Evolutionary conservation across 2,797 vertebrate genomes (phyloP).

Genomic region (Hirundo rustica): DNA sequence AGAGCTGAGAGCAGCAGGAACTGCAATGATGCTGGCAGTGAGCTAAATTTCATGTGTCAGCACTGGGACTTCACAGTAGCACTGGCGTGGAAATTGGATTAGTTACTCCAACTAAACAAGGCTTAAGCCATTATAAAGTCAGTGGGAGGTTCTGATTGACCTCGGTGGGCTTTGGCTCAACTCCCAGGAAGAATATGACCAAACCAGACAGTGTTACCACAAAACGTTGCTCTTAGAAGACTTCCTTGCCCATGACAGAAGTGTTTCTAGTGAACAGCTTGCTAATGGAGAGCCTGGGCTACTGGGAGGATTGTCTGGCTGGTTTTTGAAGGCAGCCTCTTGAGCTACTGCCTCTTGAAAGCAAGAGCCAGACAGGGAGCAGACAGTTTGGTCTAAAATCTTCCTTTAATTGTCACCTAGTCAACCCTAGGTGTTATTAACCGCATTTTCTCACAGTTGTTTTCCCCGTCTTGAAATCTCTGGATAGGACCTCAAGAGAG

Average conservation of each 20-base stretch:
- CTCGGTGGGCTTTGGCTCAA: background rate
- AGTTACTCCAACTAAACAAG: background rate
- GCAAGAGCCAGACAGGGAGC: background rate
- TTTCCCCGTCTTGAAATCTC: background rate
- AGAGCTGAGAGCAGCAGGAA: background rate
- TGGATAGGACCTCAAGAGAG: background rate
- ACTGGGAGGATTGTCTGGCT: background rate
- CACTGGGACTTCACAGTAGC: background rate
- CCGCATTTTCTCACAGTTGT: background rate
- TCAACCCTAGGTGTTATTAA: background rate
- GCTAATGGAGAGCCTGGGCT: background rate
- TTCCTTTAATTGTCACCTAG: background rate
- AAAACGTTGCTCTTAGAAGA: background rate
- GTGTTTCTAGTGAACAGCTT: background rate
- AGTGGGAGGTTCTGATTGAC: constrained; percentile 29
- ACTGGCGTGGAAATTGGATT: constrained; percentile 2
- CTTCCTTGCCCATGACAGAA: background rate
- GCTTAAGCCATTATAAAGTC: constrained; percentile 6
- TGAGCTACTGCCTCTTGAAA: background rate
- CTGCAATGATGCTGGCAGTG: background rate
- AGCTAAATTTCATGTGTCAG: background rate
- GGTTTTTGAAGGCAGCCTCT: background rate
- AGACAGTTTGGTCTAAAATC: background rate
- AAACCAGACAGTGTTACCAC: background rate
- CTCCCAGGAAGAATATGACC: background rate